Base-by-base conservation (phyloP, 2,797 vertebrate genomes). In the Danio choprae region DNA sequence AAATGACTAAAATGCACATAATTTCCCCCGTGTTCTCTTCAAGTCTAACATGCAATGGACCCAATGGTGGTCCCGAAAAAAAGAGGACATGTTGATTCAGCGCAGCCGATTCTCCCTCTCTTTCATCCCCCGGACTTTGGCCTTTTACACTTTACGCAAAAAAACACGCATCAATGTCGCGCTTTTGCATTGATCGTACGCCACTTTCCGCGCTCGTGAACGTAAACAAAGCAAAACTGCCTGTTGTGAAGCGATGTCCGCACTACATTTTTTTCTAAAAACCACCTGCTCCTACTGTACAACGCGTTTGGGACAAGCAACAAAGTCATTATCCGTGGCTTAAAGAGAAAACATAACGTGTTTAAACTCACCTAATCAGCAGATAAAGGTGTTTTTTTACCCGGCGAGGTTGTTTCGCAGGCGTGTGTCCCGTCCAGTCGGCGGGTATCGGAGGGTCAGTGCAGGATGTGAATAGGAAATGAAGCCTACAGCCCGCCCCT, bases 401-500 rank as follows among this genome's bases (percentile, higher is more conserved):
- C 18, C 22, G 44, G 64, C 16, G 43, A 58, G 59, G 77, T 84
- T 79, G 83, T 59, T 76, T 62, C 40, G 38, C 9, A 64, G 50
- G 18, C 56, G 81, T 60, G 44, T 60, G 80, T 75, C 55, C 41
- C 43, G 41, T 43, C 29, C 50, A 70, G 44, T 68, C 68, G 63
- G 70, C 53, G 46, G 71, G 50, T 44, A 68, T 38, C 36, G 56
- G 77, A 58, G 84, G 84, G 84, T 83, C 84, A 85, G 48, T 12
- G 73, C 63, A 56, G 73, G 73, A 77, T 75, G 69, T 56, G 60
- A 62, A 72, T 67, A 77, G 77, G 73, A 80, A 73, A 50, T 68
- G 48, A 29, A 18, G 55, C n/a, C n/a, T 55, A 50, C 72, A 73
- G 56, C 77, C 81, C 84, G 81, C 84, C 81, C 77, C 84, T 83